Percentiles rank a stretch among this genome's conserved stretches.
Evolutionary conservation across 2,797 vertebrate species (phyloP).

Genomic region (Urophycis tenuis): DNA sequence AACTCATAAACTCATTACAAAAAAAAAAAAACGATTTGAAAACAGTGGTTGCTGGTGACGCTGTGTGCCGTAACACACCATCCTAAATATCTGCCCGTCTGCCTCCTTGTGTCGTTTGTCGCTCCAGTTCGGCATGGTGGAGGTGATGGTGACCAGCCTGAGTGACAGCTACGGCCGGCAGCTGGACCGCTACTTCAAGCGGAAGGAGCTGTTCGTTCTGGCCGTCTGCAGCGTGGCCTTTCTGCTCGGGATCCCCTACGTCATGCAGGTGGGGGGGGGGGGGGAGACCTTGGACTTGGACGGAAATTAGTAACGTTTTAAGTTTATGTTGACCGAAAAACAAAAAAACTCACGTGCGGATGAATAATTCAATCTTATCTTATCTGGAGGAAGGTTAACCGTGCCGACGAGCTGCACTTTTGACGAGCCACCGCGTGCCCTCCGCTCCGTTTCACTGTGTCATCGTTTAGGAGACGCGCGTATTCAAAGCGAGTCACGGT

Average conservation of each 20-base stretch:
- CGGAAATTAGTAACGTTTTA: neutral
- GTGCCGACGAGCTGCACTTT: neutral
- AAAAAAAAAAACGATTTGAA: too few species aligned
- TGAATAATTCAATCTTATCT: too few species aligned
- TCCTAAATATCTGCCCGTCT: neutral
- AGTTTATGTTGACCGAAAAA: neutral
- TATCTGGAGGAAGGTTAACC: neutral
- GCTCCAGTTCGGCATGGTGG: constrained; percentile 74
- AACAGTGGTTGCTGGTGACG: too few species aligned
- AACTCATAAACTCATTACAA: neutral
- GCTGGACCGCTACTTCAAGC: constrained; percentile 55
- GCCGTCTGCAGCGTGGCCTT: constrained; percentile 52
- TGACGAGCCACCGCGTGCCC: too few species aligned
- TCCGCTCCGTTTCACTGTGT: too few species aligned
- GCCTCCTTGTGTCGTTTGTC: neutral
- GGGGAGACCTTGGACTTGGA: neutral
- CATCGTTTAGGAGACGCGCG: too few species aligned
- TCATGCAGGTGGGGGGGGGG: constrained; percentile 74
- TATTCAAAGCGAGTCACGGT: neutral
- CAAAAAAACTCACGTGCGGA: too few species aligned
- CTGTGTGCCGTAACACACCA: neutral
- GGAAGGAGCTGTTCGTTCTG: constrained; percentile 70
- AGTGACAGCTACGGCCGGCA: constrained; percentile 56
- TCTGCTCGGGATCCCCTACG: constrained; percentile 68
- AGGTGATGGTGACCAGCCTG: constrained; percentile 75